Conservation (phyloP, 2,113 vertebrate genomes). For the Oncorhynchus kisutch region DNA sequence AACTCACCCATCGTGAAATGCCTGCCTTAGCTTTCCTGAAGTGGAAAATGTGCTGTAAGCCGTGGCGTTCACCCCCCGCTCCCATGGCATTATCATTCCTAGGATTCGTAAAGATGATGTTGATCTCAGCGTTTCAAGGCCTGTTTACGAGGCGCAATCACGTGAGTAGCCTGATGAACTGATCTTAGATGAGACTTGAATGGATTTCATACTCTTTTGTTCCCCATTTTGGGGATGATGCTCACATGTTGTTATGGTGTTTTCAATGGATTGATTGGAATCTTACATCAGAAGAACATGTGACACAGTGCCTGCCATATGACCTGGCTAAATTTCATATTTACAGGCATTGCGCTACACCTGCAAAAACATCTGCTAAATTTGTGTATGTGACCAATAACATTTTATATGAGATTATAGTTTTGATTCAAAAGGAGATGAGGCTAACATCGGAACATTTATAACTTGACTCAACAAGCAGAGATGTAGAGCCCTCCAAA, state of each 20-base stretch:
- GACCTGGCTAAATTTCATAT: not conserved
- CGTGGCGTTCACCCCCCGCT: not conserved
- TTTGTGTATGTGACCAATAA: too few species aligned
- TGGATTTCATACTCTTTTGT: not conserved
- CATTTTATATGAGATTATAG: too few species aligned
- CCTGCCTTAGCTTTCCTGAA: too few species aligned
- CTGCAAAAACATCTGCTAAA: too few species aligned
- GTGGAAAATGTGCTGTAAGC: not conserved
- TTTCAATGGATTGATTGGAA: not conserved
- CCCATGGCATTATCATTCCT: slow-evolving; percentile 31
- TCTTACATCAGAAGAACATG: not conserved
- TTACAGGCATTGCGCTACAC: not conserved
- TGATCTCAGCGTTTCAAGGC: slow-evolving; percentile 22
- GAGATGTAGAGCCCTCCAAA: too few species aligned
- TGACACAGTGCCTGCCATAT: not conserved
- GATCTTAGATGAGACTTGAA: not conserved
- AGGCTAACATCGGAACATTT: too few species aligned
- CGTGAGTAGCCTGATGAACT: slow-evolving; percentile 12
- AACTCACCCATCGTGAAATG: too few species aligned
- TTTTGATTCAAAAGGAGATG: too few species aligned
- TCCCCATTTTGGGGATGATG: not conserved
- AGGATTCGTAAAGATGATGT: slow-evolving; percentile 20
- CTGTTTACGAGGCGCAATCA: slow-evolving; percentile 24
- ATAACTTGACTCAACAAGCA: too few species aligned
- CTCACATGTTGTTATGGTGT: not conserved